Conservation (phyloP, 2,797 vertebrate genomes). For the Hyperoplus lanceolatus region DNA sequence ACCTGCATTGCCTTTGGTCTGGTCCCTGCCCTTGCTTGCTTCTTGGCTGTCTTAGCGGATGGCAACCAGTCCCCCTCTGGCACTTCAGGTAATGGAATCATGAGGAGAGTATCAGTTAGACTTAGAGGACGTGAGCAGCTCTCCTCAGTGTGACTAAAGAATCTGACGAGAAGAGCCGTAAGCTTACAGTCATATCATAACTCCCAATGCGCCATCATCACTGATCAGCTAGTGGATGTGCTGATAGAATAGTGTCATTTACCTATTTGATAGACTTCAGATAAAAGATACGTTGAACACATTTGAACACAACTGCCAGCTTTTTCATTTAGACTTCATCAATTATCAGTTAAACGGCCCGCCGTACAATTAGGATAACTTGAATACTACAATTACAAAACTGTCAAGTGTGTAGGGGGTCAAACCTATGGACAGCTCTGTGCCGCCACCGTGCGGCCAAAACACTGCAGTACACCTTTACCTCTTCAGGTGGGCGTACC, state of each 20-base stretch:
- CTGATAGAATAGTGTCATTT: conserved; percentile 51
- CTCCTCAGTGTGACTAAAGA: conserved; percentile 64
- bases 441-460: no score
- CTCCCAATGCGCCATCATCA: conserved; percentile 48
- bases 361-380: conserved; percentile 50
- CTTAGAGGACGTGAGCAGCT: conserved; percentile 61
- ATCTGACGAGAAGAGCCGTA: conserved; percentile 57
- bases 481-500: no score
- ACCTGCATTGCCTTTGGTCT: conserved; percentile 62
- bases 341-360: conserved; percentile 19
- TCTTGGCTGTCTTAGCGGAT: conserved; percentile 65
- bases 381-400: conserved; percentile 67
- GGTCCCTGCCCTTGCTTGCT: conserved; percentile 67
- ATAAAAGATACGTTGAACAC: conserved; percentile 33
- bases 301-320: conserved; percentile 41
- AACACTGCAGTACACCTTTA: no score
- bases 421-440: no score
- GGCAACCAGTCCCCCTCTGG: conserved; percentile 67
- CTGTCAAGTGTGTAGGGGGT: conserved; percentile 63
- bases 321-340: conserved; percentile 42
- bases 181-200: conserved; percentile 51
- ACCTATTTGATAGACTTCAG: conserved; percentile 37
- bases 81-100: conserved; percentile 70
- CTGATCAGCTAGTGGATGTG: conserved; percentile 49
- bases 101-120: conserved; percentile 70